Base-by-base conservation (phyloP, 2,888 invertebrate species). In the Eristalis intricaria region DNA sequence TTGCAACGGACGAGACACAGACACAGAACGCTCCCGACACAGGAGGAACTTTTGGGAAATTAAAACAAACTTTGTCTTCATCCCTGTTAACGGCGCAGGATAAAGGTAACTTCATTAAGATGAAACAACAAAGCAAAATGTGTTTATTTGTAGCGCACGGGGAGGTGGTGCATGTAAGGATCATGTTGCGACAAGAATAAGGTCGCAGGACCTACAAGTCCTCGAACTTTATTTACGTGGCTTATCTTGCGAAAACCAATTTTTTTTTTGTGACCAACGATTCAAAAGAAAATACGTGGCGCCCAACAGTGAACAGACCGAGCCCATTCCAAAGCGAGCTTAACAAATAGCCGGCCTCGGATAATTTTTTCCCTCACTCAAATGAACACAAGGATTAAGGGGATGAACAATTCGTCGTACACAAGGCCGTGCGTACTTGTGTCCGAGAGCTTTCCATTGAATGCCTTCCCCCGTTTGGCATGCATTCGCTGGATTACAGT, bases 61-160 rank as follows among this genome's bases (percentile, higher is more conserved):
- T 97, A 90, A 95, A 96, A 89, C 97, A 97, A 93, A 96, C 97
- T 63, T 94, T 97, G 88, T 96, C 96, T 82, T 96, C 96, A 40
- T 97, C 96, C 81, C 94, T 97, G 69, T 95, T 97, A 92, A 97
- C 95, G 77, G 97, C 97, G 88, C 97, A 97, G 92, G 97, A 97
- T 93, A 97, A 96, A 95, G 97, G 97, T 96, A 92, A 89, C 70
- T 56, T 22, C 13, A 69, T 56, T 19, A 63, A 22, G 10, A 35
- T 2, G 13, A 63, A 29, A 60, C 11, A 65, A n/a, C 40, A 43
- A 32, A 23, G 38, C 15, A 35, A 13, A 50, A 19, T n/a, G 50
- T 50, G 1, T 50, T 50, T 50, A 50, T 50, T 50, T 50, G 19
- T 19, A 19, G 50, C 8, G 43, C n/a, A 50, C n/a, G 3, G 5